phyloP scores from a whole-genome alignment of 2,113 vertebrate species.

The Cariama cristata region DNA sequence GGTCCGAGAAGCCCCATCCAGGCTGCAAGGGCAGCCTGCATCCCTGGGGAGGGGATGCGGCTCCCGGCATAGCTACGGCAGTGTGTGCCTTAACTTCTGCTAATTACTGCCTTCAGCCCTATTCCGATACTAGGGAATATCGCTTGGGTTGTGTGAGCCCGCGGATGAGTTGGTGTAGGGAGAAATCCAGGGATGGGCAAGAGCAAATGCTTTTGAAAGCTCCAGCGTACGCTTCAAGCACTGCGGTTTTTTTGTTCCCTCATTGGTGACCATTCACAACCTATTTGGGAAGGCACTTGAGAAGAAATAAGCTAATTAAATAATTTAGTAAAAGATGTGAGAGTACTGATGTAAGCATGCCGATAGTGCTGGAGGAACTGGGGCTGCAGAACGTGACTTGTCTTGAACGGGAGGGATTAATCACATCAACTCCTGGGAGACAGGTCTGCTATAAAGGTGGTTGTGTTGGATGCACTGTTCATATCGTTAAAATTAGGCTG shows the following conservation, averaged over 20 bases:
- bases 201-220: background rate
- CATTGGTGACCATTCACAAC: background rate
- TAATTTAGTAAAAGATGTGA: constrained; percentile 49
- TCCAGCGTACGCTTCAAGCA: background rate
- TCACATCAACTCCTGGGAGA: background rate
- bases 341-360: background rate
- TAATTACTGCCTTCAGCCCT: background rate
- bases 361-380: background rate
- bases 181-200: background rate
- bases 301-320: constrained; percentile 52
- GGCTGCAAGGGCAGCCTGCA: rapidly evolving
- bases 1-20: background rate
- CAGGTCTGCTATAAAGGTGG: background rate
- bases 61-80: background rate
- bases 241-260: background rate
- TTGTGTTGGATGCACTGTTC: background rate
- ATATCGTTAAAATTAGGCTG: background rate
- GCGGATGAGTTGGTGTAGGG: background rate
- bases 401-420: constrained; percentile 17
- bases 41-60: background rate
- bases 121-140: background rate
- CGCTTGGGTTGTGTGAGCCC: background rate
- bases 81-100: background rate
- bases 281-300: constrained; percentile 13
- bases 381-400: constrained; percentile 25